Evolutionary conservation across 2,113 vertebrate genomes (phyloP).

Genomic region (Scolopax mira): DNA sequence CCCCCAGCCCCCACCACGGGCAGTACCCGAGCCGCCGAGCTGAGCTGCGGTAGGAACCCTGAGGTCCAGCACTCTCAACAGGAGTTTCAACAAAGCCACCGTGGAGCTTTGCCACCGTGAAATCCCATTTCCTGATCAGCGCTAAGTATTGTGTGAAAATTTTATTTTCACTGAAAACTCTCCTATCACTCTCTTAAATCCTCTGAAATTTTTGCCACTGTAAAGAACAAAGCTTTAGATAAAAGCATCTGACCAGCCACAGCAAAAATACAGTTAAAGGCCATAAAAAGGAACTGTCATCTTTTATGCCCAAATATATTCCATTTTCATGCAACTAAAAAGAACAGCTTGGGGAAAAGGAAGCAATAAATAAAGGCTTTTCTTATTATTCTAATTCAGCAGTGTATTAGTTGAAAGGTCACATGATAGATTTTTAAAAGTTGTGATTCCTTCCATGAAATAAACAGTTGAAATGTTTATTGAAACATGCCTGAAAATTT

Average conservation of each 20-base stretch:
- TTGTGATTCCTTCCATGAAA: background rate
- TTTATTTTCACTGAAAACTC: background rate
- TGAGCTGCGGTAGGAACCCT: background rate
- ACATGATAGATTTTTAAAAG: background rate
- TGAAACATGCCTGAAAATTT: background rate
- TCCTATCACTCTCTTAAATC: background rate
- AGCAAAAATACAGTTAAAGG: slow-evolving; percentile 13
- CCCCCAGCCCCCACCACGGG: background rate
- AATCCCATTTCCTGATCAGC: background rate
- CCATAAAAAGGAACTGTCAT: slow-evolving; percentile 21
- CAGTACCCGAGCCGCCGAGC: background rate
- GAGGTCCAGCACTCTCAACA: background rate
- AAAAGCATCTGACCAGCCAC: slow-evolving; percentile 30
- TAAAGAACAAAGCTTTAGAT: slow-evolving; percentile 29
- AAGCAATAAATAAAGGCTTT: background rate
- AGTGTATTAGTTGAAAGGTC: background rate
- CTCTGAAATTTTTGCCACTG: background rate
- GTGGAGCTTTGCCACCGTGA: background rate
- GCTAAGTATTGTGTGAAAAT: background rate
- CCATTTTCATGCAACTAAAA: background rate
- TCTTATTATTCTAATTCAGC: background rate
- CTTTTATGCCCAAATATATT: slow-evolving; percentile 30
- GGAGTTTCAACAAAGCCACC: background rate
- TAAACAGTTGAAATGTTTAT: background rate
- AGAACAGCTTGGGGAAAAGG: background rate